These are phyloP conservation scores for Rhagium mordax DNA, from an alignment of 2,888 invertebrate species.

Conservation along the genomic window DNA sequence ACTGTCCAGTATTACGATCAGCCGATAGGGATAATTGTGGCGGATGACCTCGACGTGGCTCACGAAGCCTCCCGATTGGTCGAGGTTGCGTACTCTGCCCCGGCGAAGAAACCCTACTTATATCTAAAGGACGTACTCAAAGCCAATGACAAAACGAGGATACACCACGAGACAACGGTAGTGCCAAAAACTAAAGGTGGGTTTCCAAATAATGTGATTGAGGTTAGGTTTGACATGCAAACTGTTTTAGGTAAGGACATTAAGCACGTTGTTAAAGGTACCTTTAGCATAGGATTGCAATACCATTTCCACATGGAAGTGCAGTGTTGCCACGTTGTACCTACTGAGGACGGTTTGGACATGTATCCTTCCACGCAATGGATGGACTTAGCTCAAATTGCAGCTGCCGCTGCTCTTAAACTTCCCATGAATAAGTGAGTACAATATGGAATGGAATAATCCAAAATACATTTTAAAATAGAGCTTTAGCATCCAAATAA, in stretches of 20 bases:
- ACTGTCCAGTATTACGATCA: conserved; percentile 79
- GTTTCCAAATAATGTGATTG: background rate
- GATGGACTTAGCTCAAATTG: conserved; percentile 75
- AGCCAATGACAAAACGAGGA: conserved; percentile 69
- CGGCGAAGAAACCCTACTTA: conserved; percentile 69
- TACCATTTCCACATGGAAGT: conserved; percentile 87
- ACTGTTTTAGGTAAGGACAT: conserved; percentile 61
- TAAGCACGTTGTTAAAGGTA: conserved; percentile 73
- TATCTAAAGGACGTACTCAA: conserved; percentile 72
- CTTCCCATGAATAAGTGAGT: conserved; percentile 75
- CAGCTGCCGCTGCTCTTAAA: conserved; percentile 72
- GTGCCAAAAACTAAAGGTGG: conserved; percentile 65
- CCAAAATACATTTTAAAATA: too few species aligned
- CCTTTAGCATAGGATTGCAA: conserved; percentile 75
- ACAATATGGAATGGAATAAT: too few species aligned
- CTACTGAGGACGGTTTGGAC: conserved; percentile 79
- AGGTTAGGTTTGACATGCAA: too few species aligned
- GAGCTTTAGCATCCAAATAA: too few species aligned
- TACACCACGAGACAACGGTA: conserved; percentile 65
- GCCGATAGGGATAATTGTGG: conserved; percentile 82
- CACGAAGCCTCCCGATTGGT: conserved; percentile 75
- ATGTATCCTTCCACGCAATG: conserved; percentile 78
- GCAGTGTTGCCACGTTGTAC: conserved; percentile 76
- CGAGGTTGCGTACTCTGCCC: conserved; percentile 72
- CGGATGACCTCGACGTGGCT: conserved; percentile 75